phyloP scores from a whole-genome alignment of 2,113 vertebrate species.

The Acrocephalus arundinaceus region DNA sequence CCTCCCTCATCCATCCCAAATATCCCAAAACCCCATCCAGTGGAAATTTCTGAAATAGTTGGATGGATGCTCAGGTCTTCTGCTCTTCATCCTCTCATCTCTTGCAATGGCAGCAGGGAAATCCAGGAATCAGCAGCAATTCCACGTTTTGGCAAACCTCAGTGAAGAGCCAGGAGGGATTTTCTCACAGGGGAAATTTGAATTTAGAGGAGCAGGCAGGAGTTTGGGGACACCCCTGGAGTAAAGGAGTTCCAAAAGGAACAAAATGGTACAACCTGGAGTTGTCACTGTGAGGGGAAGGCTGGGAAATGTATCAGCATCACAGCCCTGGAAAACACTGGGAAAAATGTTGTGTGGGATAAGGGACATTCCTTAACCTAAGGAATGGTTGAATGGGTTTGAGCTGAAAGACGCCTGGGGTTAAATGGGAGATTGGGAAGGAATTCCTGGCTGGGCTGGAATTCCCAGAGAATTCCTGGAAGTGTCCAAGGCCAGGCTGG shows the following conservation, averaged over 20 bases:
- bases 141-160: neutral
- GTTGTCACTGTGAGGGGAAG: neutral
- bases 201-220: fast-evolving
- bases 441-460: fast-evolving
- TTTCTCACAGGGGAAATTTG: neutral
- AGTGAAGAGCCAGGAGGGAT: fast-evolving
- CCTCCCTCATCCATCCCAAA: neutral
- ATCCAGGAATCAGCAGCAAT: neutral
- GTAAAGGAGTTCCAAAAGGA: neutral
- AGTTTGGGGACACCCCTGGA: neutral
- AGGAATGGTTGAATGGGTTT: neutral
- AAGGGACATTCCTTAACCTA: fast-evolving
- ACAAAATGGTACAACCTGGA: fast-evolving
- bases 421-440: neutral
- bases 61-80: neutral
- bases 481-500: neutral
- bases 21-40: neutral
- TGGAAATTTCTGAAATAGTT: neutral
- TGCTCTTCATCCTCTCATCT: neutral
- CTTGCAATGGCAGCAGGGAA: fast-evolving
- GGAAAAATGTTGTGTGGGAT: neutral
- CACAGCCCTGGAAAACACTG: neutral
- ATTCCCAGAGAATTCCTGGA: neutral
- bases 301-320: neutral
- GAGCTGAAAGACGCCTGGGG: neutral